phyloP scores from a whole-genome alignment of 2,113 vertebrate genomes.

The Tachuris rubrigastra region DNA sequence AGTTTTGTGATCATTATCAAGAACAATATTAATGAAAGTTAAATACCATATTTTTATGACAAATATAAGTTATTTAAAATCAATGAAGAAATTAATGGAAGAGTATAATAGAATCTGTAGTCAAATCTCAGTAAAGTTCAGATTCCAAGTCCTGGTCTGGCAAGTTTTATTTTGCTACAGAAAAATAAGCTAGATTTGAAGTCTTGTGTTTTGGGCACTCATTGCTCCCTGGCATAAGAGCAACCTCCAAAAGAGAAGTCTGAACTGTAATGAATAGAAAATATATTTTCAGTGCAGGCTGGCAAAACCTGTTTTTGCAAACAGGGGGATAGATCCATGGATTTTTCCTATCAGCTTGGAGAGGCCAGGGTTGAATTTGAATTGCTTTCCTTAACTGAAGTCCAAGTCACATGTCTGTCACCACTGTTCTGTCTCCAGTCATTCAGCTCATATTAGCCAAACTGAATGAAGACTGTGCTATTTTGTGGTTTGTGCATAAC shows the following conservation, averaged over 20 bases:
- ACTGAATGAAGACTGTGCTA: neutral
- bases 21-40: neutral
- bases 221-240: neutral
- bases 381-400: neutral
- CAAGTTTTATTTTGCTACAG: neutral
- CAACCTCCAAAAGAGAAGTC: neutral
- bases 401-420: neutral
- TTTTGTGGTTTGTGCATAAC: neutral
- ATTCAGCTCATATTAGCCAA: neutral
- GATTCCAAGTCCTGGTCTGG: neutral
- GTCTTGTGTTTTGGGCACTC: neutral
- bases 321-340: neutral
- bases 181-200: neutral
- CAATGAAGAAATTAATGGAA: neutral
- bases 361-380: neutral
- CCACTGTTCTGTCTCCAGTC: neutral
- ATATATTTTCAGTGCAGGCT: neutral
- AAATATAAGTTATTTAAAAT: neutral
- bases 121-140: neutral
- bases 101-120: neutral
- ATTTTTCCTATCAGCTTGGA: neutral
- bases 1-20: neutral
- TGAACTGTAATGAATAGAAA: neutral
- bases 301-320: neutral
- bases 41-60: neutral